Evolutionary conservation across 2,888 invertebrate species (phyloP), one percentile per base, ranked within the genome.

Genomic region (Philhelius pedissequus): DNA sequence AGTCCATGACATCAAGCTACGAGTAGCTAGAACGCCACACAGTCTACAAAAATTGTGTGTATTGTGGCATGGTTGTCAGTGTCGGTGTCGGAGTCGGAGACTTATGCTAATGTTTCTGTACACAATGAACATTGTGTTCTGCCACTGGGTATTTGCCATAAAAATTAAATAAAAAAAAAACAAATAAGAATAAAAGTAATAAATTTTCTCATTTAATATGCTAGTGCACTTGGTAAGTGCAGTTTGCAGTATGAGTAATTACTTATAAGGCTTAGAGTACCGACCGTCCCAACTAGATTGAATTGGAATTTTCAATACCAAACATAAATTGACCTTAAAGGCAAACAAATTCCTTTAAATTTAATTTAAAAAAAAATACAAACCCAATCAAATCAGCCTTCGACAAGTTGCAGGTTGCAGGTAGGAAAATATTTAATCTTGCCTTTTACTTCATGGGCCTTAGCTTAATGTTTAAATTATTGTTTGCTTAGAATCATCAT

Each of bases 1-100:
- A 78, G 82, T 82, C 82, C 82, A 56, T 82, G 82, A 82, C 77
- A 82, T 82, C 82, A 48, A 78, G 73, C 27, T 43, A 30, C 15
- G 13, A n/a, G n/a, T n/a, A n/a, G 22, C 22, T 48, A 62, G 27
- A 82, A 78, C 82, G 82, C 77, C 82, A 78, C 8, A 8, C 20
- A 73, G 82, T 78, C 82, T 82, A 56, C 60, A 62, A 22, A 38
- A 48, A 68, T 43, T 82, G 71, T 77, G 70, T 54, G 7, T 32
- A 32, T 9, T 52, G 73, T 32, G 48, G 66, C 25, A 50, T n/a
- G 4, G 30, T 52, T 40, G 52, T 69, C n/a, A n/a, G n/a, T n/a
- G n/a, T n/a, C n/a, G n/a, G n/a, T n/a, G n/a, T n/a, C n/a, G n/a
- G n/a, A n/a, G n/a, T n/a, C 32, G 35, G 45, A 62, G 62, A 64